Evolutionary conservation across 2,888 invertebrate species (phyloP), one percentile per base, ranked within the genome.

Genomic region (Podabrus alpinus): DNA sequence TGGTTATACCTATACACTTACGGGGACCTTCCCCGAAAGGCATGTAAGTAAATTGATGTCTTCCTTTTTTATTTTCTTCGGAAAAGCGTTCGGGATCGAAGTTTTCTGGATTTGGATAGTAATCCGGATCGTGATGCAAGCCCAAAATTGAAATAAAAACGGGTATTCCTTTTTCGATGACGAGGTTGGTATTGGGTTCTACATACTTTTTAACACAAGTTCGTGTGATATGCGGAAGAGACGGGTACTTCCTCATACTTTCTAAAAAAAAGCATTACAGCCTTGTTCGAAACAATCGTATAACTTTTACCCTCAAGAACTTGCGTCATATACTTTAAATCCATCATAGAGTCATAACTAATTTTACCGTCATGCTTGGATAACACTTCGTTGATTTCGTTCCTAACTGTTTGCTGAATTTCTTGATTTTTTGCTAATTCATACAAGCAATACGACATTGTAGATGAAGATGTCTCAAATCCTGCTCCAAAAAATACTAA

Each of bases 401-500:
- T 83, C 74, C 89, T 84, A 3, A 89, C 87, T 78, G 84, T 88
- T 9, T 85, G 83, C 80, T 92, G 91, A n/a, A 90, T 84, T 1
- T 87, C 84, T 45, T 88, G 89, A 81, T 91, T 88, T 10, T 87
- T 78, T 0, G 91, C 90, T 66, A 91, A 81, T 78, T 89, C 88
- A 79, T 90, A 90, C 0, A 90, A 86, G 0, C 89, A 86, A 75
- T 90, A 91, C 75, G 90, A 88, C 4, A 92, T 88, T 0, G 91
- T 89, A 0, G 91, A 89, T 0, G 92, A 92, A 0, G 91, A 90
- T 0, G 92, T 91, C 82, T 92, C 92, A 78, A 92, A 90, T 0
- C 93, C 93, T 13, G 92, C 91, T 15, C 90, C 85, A 86, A 91
- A 89, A 82, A 91, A 91, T 15, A 91, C 81, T 84, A 91, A 88